A percentile compares a stretch with the other conserved stretches of the same genome.
Evolutionary conservation across 2,797 vertebrate species (phyloP).

Genomic region (Chiropotes sagulatus): DNA sequence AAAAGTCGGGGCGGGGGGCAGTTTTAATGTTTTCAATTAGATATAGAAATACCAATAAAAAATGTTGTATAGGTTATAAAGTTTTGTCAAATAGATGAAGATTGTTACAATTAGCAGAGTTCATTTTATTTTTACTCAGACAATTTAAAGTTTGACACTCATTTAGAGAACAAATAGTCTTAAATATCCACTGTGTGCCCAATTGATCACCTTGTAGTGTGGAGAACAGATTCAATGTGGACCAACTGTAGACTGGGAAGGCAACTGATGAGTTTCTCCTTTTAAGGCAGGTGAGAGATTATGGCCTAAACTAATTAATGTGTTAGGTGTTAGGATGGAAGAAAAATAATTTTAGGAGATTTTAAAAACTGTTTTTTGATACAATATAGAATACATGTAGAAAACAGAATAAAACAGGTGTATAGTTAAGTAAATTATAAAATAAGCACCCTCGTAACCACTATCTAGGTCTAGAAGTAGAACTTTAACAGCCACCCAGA

Average conservation of each 20-base stretch:
- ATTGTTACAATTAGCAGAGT: neutral
- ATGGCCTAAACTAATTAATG: neutral
- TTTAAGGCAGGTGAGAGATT: neutral
- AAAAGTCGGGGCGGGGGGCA: neutral
- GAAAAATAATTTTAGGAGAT: neutral
- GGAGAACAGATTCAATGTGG: neutral
- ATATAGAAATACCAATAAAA: neutral
- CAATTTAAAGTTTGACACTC: neutral
- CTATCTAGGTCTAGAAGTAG: neutral
- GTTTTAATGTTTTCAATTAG: constrained; percentile 30
- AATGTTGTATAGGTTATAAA: neutral
- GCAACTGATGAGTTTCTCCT: neutral
- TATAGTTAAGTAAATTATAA: neutral
- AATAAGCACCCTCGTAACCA: neutral
- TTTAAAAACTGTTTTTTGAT: neutral
- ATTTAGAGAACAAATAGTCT: neutral
- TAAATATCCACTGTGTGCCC: neutral
- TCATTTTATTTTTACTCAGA: constrained; percentile 27
- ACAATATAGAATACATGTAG: neutral
- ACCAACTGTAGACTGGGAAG: neutral
- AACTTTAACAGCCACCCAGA: neutral
- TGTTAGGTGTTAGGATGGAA: neutral
- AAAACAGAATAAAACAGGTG: neutral
- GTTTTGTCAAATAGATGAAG: constrained; percentile 12
- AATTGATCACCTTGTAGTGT: neutral